Evolutionary conservation across 2,888 invertebrate species (phyloP).

Genomic region (Meta bourneti): DNA sequence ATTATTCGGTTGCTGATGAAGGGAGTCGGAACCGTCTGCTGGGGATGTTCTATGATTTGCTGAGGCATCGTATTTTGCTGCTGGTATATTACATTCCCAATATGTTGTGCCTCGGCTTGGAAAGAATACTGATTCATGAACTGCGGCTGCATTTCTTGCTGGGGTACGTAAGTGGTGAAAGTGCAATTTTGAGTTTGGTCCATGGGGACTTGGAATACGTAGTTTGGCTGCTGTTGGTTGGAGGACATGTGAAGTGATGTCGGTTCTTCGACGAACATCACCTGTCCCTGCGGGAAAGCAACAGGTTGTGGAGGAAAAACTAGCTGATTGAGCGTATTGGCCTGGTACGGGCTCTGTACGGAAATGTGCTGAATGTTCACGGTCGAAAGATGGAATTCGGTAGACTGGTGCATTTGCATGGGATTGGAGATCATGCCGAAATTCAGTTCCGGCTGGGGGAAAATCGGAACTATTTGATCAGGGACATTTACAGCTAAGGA

Average conservation of each 20-base stretch:
- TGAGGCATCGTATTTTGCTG: slow-evolving; percentile 4
- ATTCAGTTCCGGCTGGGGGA: slow-evolving; percentile 59
- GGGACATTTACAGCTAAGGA: slow-evolving; percentile 71
- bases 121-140: slow-evolving; percentile 43
- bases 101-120: slow-evolving; percentile 7
- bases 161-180: slow-evolving; percentile 48
- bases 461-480: slow-evolving; percentile 61
- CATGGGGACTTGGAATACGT: slow-evolving; percentile 66
- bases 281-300: slow-evolving; percentile 58
- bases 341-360: slow-evolving; percentile 55
- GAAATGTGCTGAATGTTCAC: slow-evolving; percentile 74
- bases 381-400: slow-evolving; percentile 64
- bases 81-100: slow-evolving; percentile 20
- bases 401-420: slow-evolving; percentile 61
- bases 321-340: slow-evolving; percentile 39
- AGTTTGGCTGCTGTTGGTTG: slow-evolving; percentile 38
- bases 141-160: slow-evolving; percentile 49
- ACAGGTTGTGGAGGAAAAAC: slow-evolving; percentile 65
- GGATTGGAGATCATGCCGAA: slow-evolving; percentile 62
- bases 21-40: neutral
- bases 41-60: neutral
- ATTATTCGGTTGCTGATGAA: neutral
- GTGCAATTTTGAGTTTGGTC: slow-evolving; percentile 64
- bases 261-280: slow-evolving; percentile 69
- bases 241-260: slow-evolving; percentile 32